Evolutionary conservation across 2,888 invertebrate genomes (phyloP).

Genomic region (Cerastis leucographa): DNA sequence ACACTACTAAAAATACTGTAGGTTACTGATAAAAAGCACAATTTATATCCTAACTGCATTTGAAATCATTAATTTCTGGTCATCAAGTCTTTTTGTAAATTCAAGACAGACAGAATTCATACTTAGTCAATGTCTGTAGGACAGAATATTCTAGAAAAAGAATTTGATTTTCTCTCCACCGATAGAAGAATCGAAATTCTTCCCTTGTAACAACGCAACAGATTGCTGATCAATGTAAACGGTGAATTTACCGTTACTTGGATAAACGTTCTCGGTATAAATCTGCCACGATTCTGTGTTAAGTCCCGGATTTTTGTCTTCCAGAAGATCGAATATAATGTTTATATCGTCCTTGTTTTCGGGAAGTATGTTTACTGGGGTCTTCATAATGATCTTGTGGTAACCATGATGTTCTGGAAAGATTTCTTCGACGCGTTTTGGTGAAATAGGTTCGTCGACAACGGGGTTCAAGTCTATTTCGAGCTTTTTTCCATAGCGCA

Average conservation of each 20-base stretch:
- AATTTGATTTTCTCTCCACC: constrained; percentile 83
- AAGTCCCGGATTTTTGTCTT: constrained; percentile 85
- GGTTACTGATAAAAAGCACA: constrained; percentile 15
- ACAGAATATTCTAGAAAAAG: constrained; percentile 70
- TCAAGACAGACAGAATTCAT: constrained; percentile 17
- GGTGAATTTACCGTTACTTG: constrained; percentile 78
- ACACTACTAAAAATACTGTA: constrained; percentile 14
- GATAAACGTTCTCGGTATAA: constrained; percentile 73
- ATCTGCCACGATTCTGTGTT: constrained; percentile 85
- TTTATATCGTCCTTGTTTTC: constrained; percentile 82
- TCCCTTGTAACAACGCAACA: constrained; percentile 75
- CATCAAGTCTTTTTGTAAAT: background rate
- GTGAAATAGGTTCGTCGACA: constrained; percentile 65
- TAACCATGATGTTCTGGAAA: constrained; percentile 68
- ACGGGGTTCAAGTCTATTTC: constrained; percentile 64
- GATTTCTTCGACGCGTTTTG: constrained; percentile 52
- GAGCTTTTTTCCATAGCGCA: constrained; percentile 32
- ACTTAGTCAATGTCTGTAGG: constrained; percentile 1
- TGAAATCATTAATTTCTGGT: constrained; percentile 3
- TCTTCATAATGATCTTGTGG: constrained; percentile 78
- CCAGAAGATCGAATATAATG: constrained; percentile 82
- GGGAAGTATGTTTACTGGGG: constrained; percentile 79
- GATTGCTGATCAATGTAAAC: constrained; percentile 82
- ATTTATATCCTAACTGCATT: constrained; percentile 5
- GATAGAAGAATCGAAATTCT: constrained; percentile 78